phyloP scores from a whole-genome alignment of 92 coral and sea anemone genomes.

The Pocillopora grandis region DNA sequence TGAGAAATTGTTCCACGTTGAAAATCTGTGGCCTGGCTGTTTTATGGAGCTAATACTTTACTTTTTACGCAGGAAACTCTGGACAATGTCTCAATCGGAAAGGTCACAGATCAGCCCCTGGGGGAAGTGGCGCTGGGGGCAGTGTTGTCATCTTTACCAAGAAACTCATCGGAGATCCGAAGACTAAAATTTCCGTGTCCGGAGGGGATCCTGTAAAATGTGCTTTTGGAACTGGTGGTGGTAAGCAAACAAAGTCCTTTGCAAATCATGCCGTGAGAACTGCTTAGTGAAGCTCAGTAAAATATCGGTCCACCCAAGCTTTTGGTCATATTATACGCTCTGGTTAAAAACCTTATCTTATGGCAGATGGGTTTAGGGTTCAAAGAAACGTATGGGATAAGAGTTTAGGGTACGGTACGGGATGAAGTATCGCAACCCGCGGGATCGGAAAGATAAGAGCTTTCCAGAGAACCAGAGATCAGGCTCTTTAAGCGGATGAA shows the following conservation, averaged over 20 bases:
- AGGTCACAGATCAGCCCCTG: conserved; percentile 49
- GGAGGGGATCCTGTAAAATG: conserved; percentile 54
- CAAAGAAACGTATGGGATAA: no score
- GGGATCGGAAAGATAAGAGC: no score
- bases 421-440: no score
- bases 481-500: no score
- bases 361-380: no score
- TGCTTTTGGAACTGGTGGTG: conserved; percentile 55
- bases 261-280: not conserved
- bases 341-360: no score
- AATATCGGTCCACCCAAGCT: not conserved
- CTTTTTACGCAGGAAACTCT: conserved; percentile 17
- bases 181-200: conserved; percentile 32
- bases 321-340: no score
- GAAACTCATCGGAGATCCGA: conserved; percentile 22
- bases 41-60: no score
- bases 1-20: not conserved
- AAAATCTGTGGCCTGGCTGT: no score
- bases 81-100: conserved; percentile 34
- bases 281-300: not conserved
- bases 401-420: no score
- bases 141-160: conserved; percentile 53
- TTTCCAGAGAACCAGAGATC: no score
- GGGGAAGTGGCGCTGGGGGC: conserved; percentile 80
- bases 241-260: conserved; percentile 1